Base-by-base conservation (phyloP, 37 sponge, comb jelly and placozoan genomes). In the Bolinopsis microptera region DNA sequence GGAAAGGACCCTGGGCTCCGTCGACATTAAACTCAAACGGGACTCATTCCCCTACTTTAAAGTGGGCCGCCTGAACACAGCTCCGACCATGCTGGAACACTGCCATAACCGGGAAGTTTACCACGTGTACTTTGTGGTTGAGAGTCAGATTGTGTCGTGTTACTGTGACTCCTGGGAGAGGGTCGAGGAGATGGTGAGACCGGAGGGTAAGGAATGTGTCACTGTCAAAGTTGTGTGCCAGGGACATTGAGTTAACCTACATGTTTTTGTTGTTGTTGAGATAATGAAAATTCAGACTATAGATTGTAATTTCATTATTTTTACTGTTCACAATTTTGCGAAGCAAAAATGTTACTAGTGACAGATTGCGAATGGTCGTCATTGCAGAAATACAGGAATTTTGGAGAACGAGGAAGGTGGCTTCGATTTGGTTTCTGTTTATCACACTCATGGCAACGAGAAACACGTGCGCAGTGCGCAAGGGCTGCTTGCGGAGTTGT, bases 121-220 rank as follows among this genome's bases (percentile, higher is more conserved):
- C 3, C 74, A 70, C 21, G 30, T 70, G 24, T 70, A 70, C 74
- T 70, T 70, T 26, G 28, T 70, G 26, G 74, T 70, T 1, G 74
- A 26, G 25, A 26, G 74, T 28, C 25, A n/a, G 74, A 70, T 70
- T n/a, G 74, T 70, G 16, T 70, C 74, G 25, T 70, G 74, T 70
- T 70, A 70, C 74, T 8, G 74, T 70, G 25, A 70, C 28, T 3
- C 74, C 25, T 70, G 74, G 74, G 74, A 70, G 74, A 26, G 74
- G 21, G 25, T 70, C 24, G 30, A 28, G 74, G 74, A 70, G 74
- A 70, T 22, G 74, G 16, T 70, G 3, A 48, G 61, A 48, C 61
- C 61, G 5, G 61, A 70, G 2, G 16, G 74, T 28, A 26, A 26
- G 26, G 74, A n/a, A 2, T 22, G 74, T 22, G 74, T 70, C 74